A percentile compares a stretch with the other conserved stretches of the same genome.
Evolutionary conservation across 2,888 invertebrate species (phyloP).

Genomic region (Stegophylla sp.): DNA sequence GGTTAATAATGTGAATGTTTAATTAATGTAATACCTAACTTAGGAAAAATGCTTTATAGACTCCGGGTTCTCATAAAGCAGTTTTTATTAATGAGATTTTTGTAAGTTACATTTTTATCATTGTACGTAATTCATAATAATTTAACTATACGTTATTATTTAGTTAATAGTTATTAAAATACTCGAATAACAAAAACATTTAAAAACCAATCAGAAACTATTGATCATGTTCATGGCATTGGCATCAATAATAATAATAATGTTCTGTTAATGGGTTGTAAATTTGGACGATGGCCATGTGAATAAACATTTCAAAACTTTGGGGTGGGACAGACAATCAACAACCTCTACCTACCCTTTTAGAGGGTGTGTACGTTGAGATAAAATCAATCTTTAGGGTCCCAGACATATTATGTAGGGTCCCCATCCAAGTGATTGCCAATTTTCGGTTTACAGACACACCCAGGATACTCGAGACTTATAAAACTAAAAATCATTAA

Average conservation of each 20-base stretch:
- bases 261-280: background rate
- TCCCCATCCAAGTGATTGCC: conserved; percentile 47
- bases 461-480: no score
- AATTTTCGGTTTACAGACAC: conserved; percentile 13
- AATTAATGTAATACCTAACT: no score
- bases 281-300: conserved; percentile 1
- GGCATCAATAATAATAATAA: background rate
- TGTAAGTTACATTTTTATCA: no score
- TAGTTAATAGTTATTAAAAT: background rate
- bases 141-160: no score
- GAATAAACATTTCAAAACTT: conserved; percentile 21
- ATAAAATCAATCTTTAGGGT: conserved; percentile 53
- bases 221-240: background rate
- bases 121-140: no score
- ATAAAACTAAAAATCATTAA: no score
- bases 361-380: conserved; percentile 26
- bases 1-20: no score
- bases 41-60: no score
- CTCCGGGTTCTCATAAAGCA: no score
- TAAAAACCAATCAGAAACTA: background rate
- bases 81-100: no score
- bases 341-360: conserved; percentile 35
- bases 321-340: background rate
- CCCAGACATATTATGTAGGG: conserved; percentile 34
- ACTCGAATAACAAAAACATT: background rate